Percentiles rank a stretch among this genome's conserved stretches.
Evolutionary conservation across 2,113 vertebrate species (phyloP).

Genomic region (Sinocyclocheilus rhinocerous): DNA sequence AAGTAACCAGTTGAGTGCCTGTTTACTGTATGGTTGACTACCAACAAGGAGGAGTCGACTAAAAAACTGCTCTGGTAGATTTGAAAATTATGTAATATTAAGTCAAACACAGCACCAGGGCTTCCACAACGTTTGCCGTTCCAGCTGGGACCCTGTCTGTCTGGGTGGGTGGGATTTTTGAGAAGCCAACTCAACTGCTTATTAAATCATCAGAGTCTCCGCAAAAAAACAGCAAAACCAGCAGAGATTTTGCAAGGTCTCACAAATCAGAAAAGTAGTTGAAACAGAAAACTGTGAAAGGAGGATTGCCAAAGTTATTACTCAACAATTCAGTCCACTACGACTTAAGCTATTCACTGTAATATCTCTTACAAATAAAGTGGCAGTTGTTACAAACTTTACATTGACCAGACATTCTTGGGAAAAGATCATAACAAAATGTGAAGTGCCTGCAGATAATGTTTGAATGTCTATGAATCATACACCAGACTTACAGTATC

Average conservation of each 20-base stretch:
- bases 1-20: not conserved
- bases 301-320: slow-evolving; percentile 24
- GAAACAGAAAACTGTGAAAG: slow-evolving; percentile 23
- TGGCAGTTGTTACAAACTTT: not conserved
- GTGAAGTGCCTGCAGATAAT: not conserved
- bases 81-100: slow-evolving; percentile 18
- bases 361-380: slow-evolving; percentile 12
- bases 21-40: not conserved
- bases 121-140: not conserved
- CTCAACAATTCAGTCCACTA: not conserved
- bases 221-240: slow-evolving; percentile 12
- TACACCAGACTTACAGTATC: not conserved
- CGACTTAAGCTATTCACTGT: not conserved
- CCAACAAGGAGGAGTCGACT: not conserved
- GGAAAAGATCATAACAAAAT: not conserved
- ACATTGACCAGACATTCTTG: not conserved
- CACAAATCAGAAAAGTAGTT: slow-evolving; percentile 26
- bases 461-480: not conserved
- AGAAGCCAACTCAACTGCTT: slow-evolving; percentile 39
- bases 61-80: not conserved
- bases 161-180: slow-evolving; percentile 25
- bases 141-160: slow-evolving; percentile 24
- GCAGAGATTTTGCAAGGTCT: slow-evolving; percentile 23
- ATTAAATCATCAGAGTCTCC: slow-evolving; percentile 39
- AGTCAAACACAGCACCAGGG: slow-evolving; percentile 23